phyloP scores from a whole-genome alignment of 2,797 vertebrate genomes.

The Dromococcyx pavoninus region DNA sequence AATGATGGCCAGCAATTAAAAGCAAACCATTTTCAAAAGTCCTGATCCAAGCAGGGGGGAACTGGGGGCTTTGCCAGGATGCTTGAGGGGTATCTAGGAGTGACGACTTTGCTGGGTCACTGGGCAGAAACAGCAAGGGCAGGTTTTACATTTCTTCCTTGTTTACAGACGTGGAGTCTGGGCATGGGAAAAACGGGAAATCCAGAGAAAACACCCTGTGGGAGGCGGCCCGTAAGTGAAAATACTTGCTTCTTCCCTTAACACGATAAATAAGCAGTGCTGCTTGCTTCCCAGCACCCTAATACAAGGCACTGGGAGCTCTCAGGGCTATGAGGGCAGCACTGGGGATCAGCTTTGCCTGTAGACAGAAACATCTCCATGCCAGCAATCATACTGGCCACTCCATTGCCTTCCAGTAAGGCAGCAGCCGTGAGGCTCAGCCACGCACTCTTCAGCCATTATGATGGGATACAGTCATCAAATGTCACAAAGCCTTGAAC shows the following conservation, averaged over 20 bases:
- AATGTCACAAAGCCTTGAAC: neutral
- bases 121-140: neutral
- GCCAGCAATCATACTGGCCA: rapidly evolving
- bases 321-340: neutral
- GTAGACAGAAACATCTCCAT: neutral
- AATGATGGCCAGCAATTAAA: neutral
- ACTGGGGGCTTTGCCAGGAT: neutral
- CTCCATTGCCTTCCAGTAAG: neutral
- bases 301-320: rapidly evolving
- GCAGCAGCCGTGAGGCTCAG: neutral
- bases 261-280: rapidly evolving
- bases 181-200: rapidly evolving
- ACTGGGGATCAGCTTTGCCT: neutral
- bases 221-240: neutral
- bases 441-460: rapidly evolving
- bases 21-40: neutral
- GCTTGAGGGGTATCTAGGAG: neutral
- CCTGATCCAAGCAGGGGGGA: neutral
- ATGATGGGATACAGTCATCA: rapidly evolving
- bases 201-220: neutral
- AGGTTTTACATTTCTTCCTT: neutral
- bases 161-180: rapidly evolving
- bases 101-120: neutral
- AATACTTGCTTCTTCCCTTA: neutral
- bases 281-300: neutral